Percentiles rank a stretch among this genome's conserved stretches.
Conservation (phyloP, 1,140 invertebrate species). For the Tetragonula clypearis region DNA sequence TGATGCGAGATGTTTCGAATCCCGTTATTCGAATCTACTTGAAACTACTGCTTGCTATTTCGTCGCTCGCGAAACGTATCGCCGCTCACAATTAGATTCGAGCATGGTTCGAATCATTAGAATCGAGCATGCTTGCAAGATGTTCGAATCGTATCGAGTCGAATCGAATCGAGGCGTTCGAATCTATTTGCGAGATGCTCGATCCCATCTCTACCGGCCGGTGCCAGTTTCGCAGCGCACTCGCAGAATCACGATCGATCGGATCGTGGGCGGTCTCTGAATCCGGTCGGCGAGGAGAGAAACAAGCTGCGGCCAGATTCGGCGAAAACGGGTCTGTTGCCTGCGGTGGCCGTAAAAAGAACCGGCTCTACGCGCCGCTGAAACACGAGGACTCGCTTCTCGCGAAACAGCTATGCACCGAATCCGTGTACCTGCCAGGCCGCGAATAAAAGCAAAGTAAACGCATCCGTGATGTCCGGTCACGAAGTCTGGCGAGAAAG, state of each 20-base stretch:
- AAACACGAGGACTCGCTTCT: conserved; percentile 67
- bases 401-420: conserved; percentile 3
- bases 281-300: conserved; percentile 26
- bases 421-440: conserved; percentile 52
- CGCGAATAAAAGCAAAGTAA: conserved; percentile 5
- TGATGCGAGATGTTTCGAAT: no score
- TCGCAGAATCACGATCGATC: conserved; percentile 59
- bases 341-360: conserved; percentile 38
- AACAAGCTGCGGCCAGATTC: conserved; percentile 52
- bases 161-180: no score
- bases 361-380: conserved; percentile 71
- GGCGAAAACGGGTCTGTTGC: conserved; percentile 69
- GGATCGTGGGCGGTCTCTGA: conserved; percentile 62
- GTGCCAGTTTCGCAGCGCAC: conserved; percentile 17
- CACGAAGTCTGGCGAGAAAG: conserved; percentile 13
- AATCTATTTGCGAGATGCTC: no score
- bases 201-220: no score
- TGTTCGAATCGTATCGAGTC: no score
- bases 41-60: no score
- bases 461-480: conserved; percentile 39
- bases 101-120: no score
- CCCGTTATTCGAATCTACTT: no score
- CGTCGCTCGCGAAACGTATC: no score
- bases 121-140: no score
- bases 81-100: no score